Evolutionary conservation across 2,797 vertebrate species (phyloP).

Genomic region (Cuculus canorus): DNA sequence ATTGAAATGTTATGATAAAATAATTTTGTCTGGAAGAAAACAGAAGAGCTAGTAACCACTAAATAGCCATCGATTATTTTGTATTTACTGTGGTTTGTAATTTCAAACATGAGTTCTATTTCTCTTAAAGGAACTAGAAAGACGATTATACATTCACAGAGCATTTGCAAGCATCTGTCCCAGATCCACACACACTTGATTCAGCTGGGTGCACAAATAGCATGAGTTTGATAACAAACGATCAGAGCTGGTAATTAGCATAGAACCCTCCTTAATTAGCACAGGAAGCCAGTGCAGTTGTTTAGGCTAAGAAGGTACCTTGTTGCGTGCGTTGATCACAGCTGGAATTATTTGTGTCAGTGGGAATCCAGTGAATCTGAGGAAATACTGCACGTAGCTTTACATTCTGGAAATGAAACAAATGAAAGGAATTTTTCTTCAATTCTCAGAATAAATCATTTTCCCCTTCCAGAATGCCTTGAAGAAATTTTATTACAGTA

Average conservation of each 20-base stretch:
- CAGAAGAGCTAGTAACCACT: not conserved
- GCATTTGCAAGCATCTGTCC: not conserved
- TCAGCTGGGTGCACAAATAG: slow-evolving; percentile 45
- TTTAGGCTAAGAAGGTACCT: not conserved
- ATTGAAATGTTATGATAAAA: not conserved
- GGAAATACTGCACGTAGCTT: not conserved
- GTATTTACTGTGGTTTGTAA: not conserved
- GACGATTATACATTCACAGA: not conserved
- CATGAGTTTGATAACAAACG: slow-evolving; percentile 21
- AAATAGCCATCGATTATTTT: not conserved
- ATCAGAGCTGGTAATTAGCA: slow-evolving; percentile 36
- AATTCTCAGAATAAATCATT: rapidly evolving
- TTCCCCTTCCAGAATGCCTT: not conserved
- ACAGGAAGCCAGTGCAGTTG: not conserved
- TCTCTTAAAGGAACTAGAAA: not conserved
- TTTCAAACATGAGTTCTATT: not conserved
- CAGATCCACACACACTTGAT: slow-evolving; percentile 20
- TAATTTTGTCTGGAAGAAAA: not conserved
- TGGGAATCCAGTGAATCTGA: not conserved
- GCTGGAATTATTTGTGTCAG: not conserved
- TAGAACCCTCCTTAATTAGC: slow-evolving; percentile 46
- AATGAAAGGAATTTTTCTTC: not conserved
- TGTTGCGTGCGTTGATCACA: not conserved
- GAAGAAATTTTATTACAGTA: not conserved
- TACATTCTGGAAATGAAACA: not conserved